Percentiles rank a stretch among this genome's conserved stretches.
These are phyloP conservation scores for Calameuta pallipes DNA, from an alignment of 2,888 invertebrate genomes.

Conservation along the genomic window DNA sequence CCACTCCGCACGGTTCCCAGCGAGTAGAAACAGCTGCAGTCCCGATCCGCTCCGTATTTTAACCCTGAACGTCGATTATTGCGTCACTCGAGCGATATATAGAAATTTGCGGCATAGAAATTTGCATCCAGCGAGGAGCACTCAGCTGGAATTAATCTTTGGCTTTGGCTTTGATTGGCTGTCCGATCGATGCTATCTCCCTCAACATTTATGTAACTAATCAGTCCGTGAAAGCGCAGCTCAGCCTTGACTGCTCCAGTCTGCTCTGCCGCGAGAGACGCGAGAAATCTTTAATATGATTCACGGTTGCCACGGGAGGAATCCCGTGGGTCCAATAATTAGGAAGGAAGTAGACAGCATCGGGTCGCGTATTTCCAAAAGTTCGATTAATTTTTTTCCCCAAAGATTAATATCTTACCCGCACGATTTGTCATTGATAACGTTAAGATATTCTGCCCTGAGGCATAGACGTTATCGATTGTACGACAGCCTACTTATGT, in stretches of 20 bases:
- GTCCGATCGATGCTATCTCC: neutral
- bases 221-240: neutral
- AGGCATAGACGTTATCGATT: no score
- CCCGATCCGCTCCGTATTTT: neutral
- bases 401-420: no score
- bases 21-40: neutral
- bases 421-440: no score
- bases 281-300: neutral
- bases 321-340: no score
- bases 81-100: neutral
- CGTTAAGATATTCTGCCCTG: no score
- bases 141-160: neutral
- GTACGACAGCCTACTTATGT: no score
- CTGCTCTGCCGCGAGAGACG: neutral
- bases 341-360: no score
- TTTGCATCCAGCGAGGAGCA: neutral
- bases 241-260: constrained; percentile 1
- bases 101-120: neutral
- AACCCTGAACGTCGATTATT: neutral
- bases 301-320: no score
- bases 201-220: neutral
- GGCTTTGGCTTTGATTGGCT: neutral
- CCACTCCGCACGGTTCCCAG: neutral
- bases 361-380: no score
- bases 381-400: no score